Evolutionary conservation across 2,113 vertebrate species (phyloP), one percentile per base, ranked within the genome.

Genomic region (Trogon melanurus): DNA sequence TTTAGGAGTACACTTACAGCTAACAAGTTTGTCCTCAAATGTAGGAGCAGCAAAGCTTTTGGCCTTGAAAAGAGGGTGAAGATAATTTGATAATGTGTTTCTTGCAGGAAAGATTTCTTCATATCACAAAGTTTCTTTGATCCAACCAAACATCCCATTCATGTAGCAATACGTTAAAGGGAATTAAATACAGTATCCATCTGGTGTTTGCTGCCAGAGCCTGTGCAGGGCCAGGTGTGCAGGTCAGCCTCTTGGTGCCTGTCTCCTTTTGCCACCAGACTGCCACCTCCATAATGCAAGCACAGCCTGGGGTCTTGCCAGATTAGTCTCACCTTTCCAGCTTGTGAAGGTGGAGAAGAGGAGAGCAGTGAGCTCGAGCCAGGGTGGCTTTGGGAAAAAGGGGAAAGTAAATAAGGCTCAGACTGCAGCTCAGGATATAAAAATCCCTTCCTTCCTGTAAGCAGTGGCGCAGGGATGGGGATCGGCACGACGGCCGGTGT

Each of bases 301-400:
- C 0, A 0, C 2, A 51, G 34, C 1, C 1, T 1, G 0, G 8
- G 5, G 0, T 50, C 54, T 41, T 73, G 56, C 57, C 0, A 3
- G 17, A 16, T 45, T 45, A 2, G 0, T 53, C 60, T 62, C 45
- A 41, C 7, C 45, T 67, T 85, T 84, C 51, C 58, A 23, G 0
- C 30, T 50, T 30, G 30, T 10, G 17, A 34, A 58, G 48, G 38
- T n/a, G 70, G 74, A 50, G 72, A 76, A 58, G 30, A 32, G 67
- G 71, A 85, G 44, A 91, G 83, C 53, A 61, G 16, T 3, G 61
- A 75, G 53, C 36, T 27, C 0, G 1, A 81, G 73, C 71, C 71
- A 62, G 41, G 6, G 30, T 54, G 53, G 30, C 65, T 93, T 56
- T 74, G 67, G 74, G 84, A 93, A 66, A 79, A 90, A 58, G 32